phyloP scores from a whole-genome alignment of 2,797 vertebrate genomes.

The Enteromius mattozi region DNA sequence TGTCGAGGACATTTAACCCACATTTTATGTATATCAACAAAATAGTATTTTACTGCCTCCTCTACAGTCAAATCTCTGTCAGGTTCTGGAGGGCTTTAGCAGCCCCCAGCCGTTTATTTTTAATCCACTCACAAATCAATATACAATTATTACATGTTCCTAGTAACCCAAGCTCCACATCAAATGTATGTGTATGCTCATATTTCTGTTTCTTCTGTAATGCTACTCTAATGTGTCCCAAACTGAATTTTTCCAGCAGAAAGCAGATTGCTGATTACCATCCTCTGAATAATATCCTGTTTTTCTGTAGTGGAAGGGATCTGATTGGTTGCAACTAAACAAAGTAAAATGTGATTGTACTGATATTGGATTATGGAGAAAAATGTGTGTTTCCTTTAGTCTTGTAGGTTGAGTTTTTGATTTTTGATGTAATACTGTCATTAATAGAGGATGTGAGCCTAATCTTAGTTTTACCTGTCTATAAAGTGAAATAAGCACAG shows the following conservation, averaged over 20 bases:
- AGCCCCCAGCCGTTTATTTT: not conserved
- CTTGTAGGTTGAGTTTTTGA: not conserved
- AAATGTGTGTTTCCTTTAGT: not conserved
- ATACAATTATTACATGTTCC: not conserved
- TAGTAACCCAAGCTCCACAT: not conserved
- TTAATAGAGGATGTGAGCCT: not conserved
- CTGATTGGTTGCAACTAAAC: not conserved
- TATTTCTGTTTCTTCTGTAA: not conserved
- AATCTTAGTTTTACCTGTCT: not conserved
- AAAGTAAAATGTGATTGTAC: not conserved
- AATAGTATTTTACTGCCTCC: conserved; percentile 24
- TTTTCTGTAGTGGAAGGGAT: not conserved
- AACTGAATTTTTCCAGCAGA: not conserved
- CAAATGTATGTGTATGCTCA: not conserved
- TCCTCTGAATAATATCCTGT: not conserved
- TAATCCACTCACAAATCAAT: not conserved
- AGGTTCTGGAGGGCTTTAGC: not conserved
- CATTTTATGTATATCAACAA: not conserved
- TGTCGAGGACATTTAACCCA: conserved; percentile 7
- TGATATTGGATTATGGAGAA: not conserved
- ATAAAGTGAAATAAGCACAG: not conserved
- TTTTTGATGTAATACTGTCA: not conserved
- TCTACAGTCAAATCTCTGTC: conserved; percentile 1
- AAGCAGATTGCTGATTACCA: not conserved
- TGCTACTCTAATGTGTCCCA: not conserved